Evolutionary conservation across 2,888 invertebrate species (phyloP).

Genomic region (Eutolmus rufibarbis): DNA sequence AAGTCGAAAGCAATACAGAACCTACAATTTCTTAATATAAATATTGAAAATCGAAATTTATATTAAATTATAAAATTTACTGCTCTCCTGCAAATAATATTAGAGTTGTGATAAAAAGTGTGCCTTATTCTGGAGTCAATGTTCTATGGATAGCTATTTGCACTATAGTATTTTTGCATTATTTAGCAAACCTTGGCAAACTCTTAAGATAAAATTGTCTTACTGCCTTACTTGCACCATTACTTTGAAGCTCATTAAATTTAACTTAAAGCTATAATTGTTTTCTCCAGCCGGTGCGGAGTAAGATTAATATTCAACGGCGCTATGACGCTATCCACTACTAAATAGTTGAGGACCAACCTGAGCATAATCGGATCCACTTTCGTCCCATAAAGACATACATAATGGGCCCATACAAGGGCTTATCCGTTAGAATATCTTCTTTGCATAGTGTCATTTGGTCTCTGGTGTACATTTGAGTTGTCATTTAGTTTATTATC

Average conservation of each 20-base stretch:
- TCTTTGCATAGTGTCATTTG: conserved; percentile 37
- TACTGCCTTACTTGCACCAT: neutral
- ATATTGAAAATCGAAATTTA: too few relatives aligned
- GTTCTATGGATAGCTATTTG: too few relatives aligned
- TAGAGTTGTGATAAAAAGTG: too few relatives aligned
- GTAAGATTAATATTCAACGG: conserved; percentile 16
- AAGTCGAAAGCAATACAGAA: too few relatives aligned
- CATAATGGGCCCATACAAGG: conserved; percentile 19
- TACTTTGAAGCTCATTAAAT: neutral
- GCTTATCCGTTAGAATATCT: conserved; percentile 34
- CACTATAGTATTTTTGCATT: too few relatives aligned
- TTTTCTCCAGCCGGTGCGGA: neutral
- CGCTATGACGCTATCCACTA: neutral
- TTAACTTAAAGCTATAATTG: conserved; percentile 5
- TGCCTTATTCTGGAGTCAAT: too few relatives aligned
- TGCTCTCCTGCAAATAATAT: too few relatives aligned
- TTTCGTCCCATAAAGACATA: conserved; percentile 34
- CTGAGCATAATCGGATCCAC: conserved; percentile 33
- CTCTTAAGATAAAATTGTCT: neutral
- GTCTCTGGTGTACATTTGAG: conserved; percentile 37
- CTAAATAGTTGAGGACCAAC: conserved; percentile 29
- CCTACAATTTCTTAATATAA: too few relatives aligned
- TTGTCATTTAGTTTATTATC: conserved; percentile 37
- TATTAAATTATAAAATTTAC: too few relatives aligned
- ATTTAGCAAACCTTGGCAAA: neutral